Evolutionary conservation across 2,113 vertebrate species (phyloP), one percentile per base, ranked within the genome.

Genomic region (Typhlomys cinereus): DNA sequence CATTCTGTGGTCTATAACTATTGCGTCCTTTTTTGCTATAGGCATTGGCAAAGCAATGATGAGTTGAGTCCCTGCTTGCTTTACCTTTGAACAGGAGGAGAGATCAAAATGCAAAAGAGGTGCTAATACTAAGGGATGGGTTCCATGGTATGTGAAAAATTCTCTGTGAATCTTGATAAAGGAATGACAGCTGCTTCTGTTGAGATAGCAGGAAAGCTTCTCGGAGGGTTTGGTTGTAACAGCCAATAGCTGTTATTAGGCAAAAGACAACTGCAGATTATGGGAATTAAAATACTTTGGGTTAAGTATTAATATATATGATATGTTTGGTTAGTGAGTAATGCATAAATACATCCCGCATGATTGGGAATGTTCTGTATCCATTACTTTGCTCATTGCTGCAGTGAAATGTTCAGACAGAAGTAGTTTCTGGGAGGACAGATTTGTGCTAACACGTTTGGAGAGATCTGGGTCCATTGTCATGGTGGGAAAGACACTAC

Each of bases 231-330:
- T 76, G 48, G 10, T 88, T 88, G 25, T 44, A 83, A 74, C 34
- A 75, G 10, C 18, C 84, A 31, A 82, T 64, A 57, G 15, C 39
- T 89, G 12, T 73, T 34, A 13, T 5, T 83, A 57, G 85, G 74
- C 34, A 81, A 88, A 71, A 9, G 70, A 29, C n/a, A 91, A 85
- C 76, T 73, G n/a, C n/a, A 8, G 82, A 70, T 9, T 66, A 18
- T 62, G 48, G 62, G 54, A 81, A 90, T 36, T 44, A 84, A 69
- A 64, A 27, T 87, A 69, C 52, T 90, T 82, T 87, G 75, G 18
- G 8, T 67, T 54, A 71, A 87, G 27, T 80, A 75, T 73, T 39
- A 90, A 85, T 48, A 66, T 21, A 13, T 74, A 48, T 87, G 62
- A 64, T 50, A 12, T 48, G 76, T 71, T 81, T 93, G 67, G n/a